Evolutionary conservation across 2,113 vertebrate species (phyloP), one percentile per base, ranked within the genome.

Genomic region (Callipepla californica): DNA sequence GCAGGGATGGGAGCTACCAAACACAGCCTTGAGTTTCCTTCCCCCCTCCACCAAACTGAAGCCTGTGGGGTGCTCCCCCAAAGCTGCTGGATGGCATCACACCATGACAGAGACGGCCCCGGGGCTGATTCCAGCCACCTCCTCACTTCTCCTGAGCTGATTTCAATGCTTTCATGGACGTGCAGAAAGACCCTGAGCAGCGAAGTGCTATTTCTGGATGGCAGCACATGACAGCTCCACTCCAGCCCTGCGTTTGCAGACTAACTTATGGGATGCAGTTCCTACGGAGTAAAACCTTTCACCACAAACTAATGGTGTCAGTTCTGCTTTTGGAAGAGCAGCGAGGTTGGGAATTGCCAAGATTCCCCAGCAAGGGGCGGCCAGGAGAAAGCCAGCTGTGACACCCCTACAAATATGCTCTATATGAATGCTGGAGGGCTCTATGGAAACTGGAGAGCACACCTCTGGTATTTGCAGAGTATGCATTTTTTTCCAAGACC

Each of bases 151-250:
- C 62, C 51, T 1, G 14, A 45, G 7, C 61, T 20, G 23, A 28
- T 48, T 45, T 44, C 59, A 5, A 3, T 3, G 1, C 19, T 10
- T 34, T n/a, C 6, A 21, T 6, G 57, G 16, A 12, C 0, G 0
- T 6, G 44, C 0, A 2, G 53, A 23, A 61, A 13, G 38, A 65
- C 44, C 55, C 48, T 9, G 59, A 76, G 75, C 9, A 4, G 47
- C n/a, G 25, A 34, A 70, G 25, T 7, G n/a, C 13, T 9, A 3
- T 13, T 76, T 58, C 72, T 81, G 76, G 89, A 85, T 34, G 62
- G 69, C 40, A 34, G 21, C 18, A 21, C 21, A 20, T 1, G 2
- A 11, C 70, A 5, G 36, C 38, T 72, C 62, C 47, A 45, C 81
- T 53, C 63, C 66, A 38, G 50, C 48, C 57, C 23, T 13, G n/a